Base-by-base conservation (phyloP, 2,113 vertebrate genomes). In the Cinclus cinclus region DNA sequence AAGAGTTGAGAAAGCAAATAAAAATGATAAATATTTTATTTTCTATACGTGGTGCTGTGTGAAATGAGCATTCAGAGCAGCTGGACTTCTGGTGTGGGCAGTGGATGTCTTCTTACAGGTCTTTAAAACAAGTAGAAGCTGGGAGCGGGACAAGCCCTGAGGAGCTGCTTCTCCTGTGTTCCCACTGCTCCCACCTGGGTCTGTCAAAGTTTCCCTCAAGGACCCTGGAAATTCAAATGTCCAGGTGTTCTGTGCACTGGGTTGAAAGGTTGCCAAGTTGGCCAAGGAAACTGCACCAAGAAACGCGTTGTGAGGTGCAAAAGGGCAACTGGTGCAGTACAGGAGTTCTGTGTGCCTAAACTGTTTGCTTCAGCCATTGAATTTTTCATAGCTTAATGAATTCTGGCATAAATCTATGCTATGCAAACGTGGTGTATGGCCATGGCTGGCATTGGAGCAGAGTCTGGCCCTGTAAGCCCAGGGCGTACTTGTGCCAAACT, bases 361-460 rank as follows among this genome's bases (percentile, higher is more conserved):
- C 37, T 49, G 55, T 91, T 92, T 82, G 33, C 70, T 82, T 64
- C 31, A 67, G 46, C 84, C 1, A 0, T 4, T 74, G 53, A 15
- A 7, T 52, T 46, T 74, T 74, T 47, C 46, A 10, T 46, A 46
- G 64, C n/a, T 37, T 75, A 46, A 75, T 87, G 58, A 68, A 50
- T 83, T 77, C 68, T 94, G 91, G 33, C 65, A 30, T 75, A 8
- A 46, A n/a, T 73, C 8, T 1, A 7, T 60, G 19, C 52, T 41
- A 6, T 64, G 37, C 0, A 3, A 70, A 46, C 24, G 41, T 4
- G 1, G 9, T 35, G 27, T 31, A 14, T 0, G 2, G 67, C 63
- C 1, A 5, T 42, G 90, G 68, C 44, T 63, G 91, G 60, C 3
- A 0, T 4, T 33, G 33, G 56, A 35, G 56, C 44, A 8, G 44